Percentiles rank a stretch among this genome's conserved stretches.
phyloP scores from a whole-genome alignment of 2,113 vertebrate species.

The Aphyosemion australe region DNA sequence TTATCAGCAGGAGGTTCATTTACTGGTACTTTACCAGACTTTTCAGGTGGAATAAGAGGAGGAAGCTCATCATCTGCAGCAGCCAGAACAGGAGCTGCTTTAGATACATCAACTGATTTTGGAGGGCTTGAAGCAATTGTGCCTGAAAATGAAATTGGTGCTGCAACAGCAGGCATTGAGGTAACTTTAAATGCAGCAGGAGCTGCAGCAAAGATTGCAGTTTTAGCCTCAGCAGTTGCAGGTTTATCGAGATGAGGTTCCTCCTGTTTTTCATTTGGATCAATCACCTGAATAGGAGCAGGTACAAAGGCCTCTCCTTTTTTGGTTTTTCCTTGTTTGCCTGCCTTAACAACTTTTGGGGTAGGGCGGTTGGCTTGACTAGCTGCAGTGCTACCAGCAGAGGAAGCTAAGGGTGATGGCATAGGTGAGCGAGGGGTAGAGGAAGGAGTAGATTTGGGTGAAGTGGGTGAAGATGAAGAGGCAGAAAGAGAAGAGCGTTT shows the following conservation, averaged over 20 bases:
- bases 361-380: conserved; percentile 62
- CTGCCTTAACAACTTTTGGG: conserved; percentile 80
- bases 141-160: conserved; percentile 71
- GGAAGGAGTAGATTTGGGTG: conserved; percentile 71
- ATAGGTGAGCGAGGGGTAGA: conserved; percentile 69
- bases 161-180: conserved; percentile 67
- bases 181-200: conserved; percentile 71
- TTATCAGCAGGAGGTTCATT: conserved; percentile 73
- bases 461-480: conserved; percentile 77
- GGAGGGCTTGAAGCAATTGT: conserved; percentile 60
- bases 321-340: conserved; percentile 76
- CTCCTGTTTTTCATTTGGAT: conserved; percentile 21
- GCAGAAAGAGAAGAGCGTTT: conserved; percentile 79
- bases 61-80: conserved; percentile 87
- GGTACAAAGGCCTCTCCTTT: conserved; percentile 71
- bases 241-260: conserved; percentile 9
- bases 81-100: conserved; percentile 40
- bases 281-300: conserved; percentile 12
- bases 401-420: conserved; percentile 54
- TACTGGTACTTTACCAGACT: conserved; percentile 66
- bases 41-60: conserved; percentile 90
- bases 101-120: conserved; percentile 46
- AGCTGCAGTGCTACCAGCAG: conserved; percentile 52
- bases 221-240: conserved; percentile 32
- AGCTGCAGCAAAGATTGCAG: conserved; percentile 29